Conservation (phyloP, 2,113 vertebrate genomes). For the Promerops cafer region DNA sequence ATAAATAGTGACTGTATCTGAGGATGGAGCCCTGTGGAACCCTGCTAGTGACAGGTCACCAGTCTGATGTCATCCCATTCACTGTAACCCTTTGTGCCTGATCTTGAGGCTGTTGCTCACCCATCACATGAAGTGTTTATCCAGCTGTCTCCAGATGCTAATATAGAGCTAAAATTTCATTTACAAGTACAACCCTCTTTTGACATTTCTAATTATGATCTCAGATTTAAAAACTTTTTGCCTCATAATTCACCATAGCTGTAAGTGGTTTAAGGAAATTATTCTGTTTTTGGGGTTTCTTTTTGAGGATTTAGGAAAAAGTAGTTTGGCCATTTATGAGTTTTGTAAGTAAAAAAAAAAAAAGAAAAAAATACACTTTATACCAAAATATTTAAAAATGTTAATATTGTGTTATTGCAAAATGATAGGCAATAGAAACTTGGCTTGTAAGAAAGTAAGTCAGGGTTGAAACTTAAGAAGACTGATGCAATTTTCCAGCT, state of each 20-base stretch:
- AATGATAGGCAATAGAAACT: background rate
- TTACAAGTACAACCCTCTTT: background rate
- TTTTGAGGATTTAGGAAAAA: background rate
- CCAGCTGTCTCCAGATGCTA: background rate
- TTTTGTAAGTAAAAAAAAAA: background rate
- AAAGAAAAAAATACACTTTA: background rate
- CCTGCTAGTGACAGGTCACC: fast-evolving
- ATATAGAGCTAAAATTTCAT: background rate
- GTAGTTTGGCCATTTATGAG: background rate
- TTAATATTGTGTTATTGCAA: background rate
- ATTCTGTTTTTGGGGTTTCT: background rate
- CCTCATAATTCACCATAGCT: background rate
- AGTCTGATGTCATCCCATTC: background rate
- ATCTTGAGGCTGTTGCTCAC: background rate
- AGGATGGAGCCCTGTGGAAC: background rate
- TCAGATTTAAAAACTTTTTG: background rate
- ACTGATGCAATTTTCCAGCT: background rate
- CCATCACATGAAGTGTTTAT: background rate
- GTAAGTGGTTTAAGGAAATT: background rate
- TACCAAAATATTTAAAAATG: background rate
- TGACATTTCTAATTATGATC: background rate
- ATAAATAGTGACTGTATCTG: no score
- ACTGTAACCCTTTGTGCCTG: no score
- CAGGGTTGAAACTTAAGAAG: background rate
- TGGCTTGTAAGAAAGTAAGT: background rate